These are phyloP conservation scores for Tautogolabrus adspersus DNA, from an alignment of 2,113 vertebrate species.

Conservation along the genomic window DNA sequence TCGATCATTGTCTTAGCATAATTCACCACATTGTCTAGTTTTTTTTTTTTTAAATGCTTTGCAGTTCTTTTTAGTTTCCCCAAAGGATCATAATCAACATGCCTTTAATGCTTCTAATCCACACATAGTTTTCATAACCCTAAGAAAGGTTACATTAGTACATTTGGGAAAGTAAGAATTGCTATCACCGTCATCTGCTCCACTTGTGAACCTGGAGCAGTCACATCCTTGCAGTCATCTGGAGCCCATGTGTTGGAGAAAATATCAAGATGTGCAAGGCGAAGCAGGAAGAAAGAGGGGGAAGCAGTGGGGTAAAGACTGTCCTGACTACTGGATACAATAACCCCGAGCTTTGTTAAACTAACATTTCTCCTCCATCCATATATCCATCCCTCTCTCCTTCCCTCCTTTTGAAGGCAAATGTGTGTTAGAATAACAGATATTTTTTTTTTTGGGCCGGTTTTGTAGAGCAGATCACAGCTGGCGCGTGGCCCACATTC, in stretches of 20 bases:
- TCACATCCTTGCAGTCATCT: conserved; percentile 55
- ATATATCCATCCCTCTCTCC: conserved; percentile 13
- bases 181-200: conserved; percentile 39
- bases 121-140: conserved; percentile 35
- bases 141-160: conserved; percentile 8
- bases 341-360: conserved; percentile 59
- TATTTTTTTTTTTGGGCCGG: conserved; percentile 65
- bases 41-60: conserved; percentile 5
- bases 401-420: conserved; percentile 41
- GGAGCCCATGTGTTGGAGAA: conserved; percentile 65
- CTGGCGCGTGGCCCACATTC: conserved; percentile 81
- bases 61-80: conserved; percentile 30
- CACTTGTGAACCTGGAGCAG: conserved; percentile 35
- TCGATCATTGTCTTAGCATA: not conserved
- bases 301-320: not conserved
- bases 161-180: conserved; percentile 50
- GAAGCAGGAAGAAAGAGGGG: not conserved
- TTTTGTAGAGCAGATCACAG: conserved; percentile 75
- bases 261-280: conserved; percentile 25
- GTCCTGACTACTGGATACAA: conserved; percentile 65
- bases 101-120: conserved; percentile 31
- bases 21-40: conserved; percentile 3
- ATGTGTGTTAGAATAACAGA: conserved; percentile 79
- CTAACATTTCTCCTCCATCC: conserved; percentile 58
- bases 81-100: conserved; percentile 15